Evolutionary conservation across 1,140 invertebrate genomes (phyloP).

Genomic region (Hylaeus anthracinus): DNA sequence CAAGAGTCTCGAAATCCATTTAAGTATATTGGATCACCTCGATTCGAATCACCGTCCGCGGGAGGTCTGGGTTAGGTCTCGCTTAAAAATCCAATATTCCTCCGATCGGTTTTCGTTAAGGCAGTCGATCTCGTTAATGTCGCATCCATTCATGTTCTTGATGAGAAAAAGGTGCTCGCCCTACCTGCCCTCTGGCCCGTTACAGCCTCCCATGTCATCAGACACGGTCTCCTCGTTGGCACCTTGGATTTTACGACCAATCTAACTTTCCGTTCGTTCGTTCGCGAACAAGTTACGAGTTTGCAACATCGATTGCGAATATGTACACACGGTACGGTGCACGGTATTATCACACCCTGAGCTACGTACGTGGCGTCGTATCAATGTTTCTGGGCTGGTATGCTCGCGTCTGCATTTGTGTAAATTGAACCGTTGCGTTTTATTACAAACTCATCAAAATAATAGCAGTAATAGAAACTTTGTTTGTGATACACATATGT

Average conservation of each 20-base stretch:
- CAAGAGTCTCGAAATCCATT: conserved; percentile 60
- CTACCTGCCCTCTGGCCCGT: too few relatives aligned
- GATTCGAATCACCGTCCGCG: conserved; percentile 10
- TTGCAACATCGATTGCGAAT: neutral
- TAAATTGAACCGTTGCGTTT: too few relatives aligned
- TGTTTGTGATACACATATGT: too few relatives aligned
- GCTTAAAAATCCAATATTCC: conserved; percentile 59
- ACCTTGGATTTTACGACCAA: neutral
- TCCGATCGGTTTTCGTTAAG: conserved; percentile 2
- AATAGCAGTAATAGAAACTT: too few relatives aligned
- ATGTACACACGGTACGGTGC: too few relatives aligned
- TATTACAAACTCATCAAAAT: too few relatives aligned
- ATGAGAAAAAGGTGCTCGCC: neutral
- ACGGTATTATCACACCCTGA: too few relatives aligned
- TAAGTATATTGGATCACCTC: conserved; percentile 67
- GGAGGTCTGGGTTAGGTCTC: conserved; percentile 25
- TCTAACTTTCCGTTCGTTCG: neutral
- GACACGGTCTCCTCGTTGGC: neutral
- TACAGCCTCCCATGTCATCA: neutral
- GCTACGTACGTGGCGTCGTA: too few relatives aligned
- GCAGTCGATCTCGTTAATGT: neutral
- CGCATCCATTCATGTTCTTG: neutral
- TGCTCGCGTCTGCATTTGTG: too few relatives aligned
- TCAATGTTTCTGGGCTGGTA: too few relatives aligned
- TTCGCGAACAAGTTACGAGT: neutral